Percentiles rank a stretch among this genome's conserved stretches.
These are phyloP conservation scores for Poecile atricapillus DNA, from an alignment of 2,113 vertebrate genomes.

Conservation along the genomic window DNA sequence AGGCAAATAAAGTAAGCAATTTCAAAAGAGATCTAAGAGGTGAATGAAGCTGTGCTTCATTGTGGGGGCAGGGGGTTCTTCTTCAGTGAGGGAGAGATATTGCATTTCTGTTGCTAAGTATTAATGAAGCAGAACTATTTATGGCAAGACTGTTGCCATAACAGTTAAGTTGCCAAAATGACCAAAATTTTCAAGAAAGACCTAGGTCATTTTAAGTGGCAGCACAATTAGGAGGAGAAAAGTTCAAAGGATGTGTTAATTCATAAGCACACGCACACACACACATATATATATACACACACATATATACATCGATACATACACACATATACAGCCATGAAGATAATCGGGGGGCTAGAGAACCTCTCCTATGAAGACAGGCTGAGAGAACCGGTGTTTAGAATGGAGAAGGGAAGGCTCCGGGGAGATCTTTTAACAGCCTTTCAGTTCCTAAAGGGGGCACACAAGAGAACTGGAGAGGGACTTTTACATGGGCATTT, in stretches of 20 bases:
- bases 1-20: neutral
- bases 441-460: neutral
- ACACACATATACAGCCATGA: neutral
- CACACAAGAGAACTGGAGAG: neutral
- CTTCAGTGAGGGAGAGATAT: neutral
- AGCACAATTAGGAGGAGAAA: neutral
- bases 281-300: neutral
- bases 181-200: neutral
- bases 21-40: neutral
- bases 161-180: neutral
- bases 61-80: neutral
- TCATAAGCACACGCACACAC: neutral
- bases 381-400: neutral
- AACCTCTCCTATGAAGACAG: neutral
- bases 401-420: neutral
- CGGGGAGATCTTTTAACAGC: neutral
- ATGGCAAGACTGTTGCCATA: neutral
- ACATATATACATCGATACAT: neutral
- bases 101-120: constrained; percentile 38
- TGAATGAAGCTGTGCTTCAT: neutral
- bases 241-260: neutral
- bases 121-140: constrained; percentile 45
- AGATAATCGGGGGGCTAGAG: neutral
- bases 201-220: neutral
- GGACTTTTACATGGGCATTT: neutral